Evolutionary conservation across 2,888 invertebrate species (phyloP), one percentile per base, ranked within the genome.

Genomic region (Herminia tarsipennalis): DNA sequence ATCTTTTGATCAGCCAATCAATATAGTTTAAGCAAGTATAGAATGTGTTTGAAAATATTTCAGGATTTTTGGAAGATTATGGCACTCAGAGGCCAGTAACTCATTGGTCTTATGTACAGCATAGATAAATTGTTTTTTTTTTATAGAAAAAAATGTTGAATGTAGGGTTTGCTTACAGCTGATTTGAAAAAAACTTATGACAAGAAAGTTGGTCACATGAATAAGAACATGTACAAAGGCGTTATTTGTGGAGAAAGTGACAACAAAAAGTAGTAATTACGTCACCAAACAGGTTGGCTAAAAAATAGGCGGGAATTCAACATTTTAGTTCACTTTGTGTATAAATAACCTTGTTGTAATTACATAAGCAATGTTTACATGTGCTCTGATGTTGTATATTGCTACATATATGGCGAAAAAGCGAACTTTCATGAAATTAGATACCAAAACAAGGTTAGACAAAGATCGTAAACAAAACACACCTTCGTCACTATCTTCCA

Each of bases 401-500:
- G 58, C 51, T n/a, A 36, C 22, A 13, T 47, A 17, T 28, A 39
- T 13, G 14, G 29, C 47, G 46, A 56, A 70, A 63, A 47, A 54
- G 30, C 34, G 39, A 62, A 56, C 61, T 65, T 72, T 70, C 55
- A 63, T 64, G 63, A 68, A 66, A 66, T 34, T 70, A 76, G 56
- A 79, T 69, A 77, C 78, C 73, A 78, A 81, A 83, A 78, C 76
- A 76, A 75, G 63, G 65, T 56, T 55, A 70, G 64, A 71, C 66
- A 74, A 68, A 61, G 64, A 70, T 71, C 78, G 83, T 88, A 88
- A 88, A 88, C 88, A 89, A 82, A 72, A 73, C 52, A 53, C 78
- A 93, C 93, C 93, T 88, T 93, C 93, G 60, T 93, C 93, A 63
- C 93, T 93, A 52, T 86, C 85, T 60, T 94, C 94, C 85, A 92